Base-by-base conservation (phyloP, 2,888 invertebrate species). In the Toxonevra muliebris region DNA sequence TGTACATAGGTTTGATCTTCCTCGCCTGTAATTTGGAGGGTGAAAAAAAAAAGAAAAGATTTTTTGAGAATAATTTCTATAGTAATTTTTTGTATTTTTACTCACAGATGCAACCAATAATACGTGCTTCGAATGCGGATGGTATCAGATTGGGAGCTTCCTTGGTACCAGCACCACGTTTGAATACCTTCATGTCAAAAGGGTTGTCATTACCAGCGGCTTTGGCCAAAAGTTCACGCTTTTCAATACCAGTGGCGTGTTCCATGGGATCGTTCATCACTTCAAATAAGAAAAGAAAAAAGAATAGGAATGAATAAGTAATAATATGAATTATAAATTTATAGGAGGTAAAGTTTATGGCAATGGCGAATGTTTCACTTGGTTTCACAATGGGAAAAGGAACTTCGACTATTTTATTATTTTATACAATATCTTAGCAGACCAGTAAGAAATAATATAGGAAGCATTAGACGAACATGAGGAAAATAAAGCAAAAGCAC, bases 101-200 rank as follows among this genome's bases (percentile, higher is more conserved):
- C 89, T 87, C 80, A 90, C 98, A 98, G 85, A 97, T 90, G 86
- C 98, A 98, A 71, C 98, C 98, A 75, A 98, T 91, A 75, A 98
- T 89, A 79, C 98, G 92, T 67, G 93, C 92, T 65, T 94, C 93
- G 76, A 93, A 94, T 79, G 93, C 92, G 63, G 97, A 97, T 70
- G 96, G 96, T 78, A 98, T 93, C 75, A 94, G 86, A 75, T 94
- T 97, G 68, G 98, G 98, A 75, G 88, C 87, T 42, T 91, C 93
- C 81, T 93, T 92, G 69, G 97, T 94, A 76, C 97, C 93, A 2
- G 90, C 88, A 0, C 92, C 91, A 75, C 95, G 90, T 86, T 94
- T 93, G 76, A 92, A 84, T 1, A 93, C 91, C 86, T 92, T 92
- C 89, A 95, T 89, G 86, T 93, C 90, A 86, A 92, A 94, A 43